These are phyloP conservation scores for Zhuqinia jingwanae DNA, from an alignment of 2,888 invertebrate species.

Conservation along the genomic window DNA sequence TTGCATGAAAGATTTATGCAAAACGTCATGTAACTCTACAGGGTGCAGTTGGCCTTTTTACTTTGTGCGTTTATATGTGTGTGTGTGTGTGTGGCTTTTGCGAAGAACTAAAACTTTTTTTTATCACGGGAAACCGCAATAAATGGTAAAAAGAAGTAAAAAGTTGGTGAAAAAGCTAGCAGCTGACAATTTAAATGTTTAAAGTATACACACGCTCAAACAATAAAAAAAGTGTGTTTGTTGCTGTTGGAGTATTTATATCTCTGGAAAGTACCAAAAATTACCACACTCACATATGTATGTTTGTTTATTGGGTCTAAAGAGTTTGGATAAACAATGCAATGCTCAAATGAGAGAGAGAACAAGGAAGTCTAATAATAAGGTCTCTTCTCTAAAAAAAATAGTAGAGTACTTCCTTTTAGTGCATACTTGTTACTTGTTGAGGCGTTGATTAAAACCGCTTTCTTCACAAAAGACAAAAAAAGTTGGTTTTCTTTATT, in stretches of 20 bases:
- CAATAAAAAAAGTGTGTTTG: background rate
- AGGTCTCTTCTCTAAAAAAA: constrained; percentile 2
- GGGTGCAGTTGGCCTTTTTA: constrained; percentile 38
- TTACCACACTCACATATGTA: background rate
- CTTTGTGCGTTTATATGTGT: background rate
- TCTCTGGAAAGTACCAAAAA: background rate
- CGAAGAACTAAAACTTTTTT: constrained; percentile 21
- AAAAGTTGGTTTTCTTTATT: background rate
- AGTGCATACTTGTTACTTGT: constrained; percentile 16
- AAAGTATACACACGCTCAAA: constrained; percentile 16
- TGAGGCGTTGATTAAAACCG: constrained; percentile 47
- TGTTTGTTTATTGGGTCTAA: background rate
- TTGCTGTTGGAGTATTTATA: no score
- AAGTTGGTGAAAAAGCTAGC: background rate
- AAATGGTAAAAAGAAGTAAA: background rate
- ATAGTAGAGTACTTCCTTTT: background rate
- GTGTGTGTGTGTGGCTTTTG: no score
- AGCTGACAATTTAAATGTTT: constrained; percentile 9
- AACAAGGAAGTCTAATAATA: background rate
- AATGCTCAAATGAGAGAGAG: background rate
- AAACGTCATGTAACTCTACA: constrained; percentile 35
- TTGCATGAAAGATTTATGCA: constrained; percentile 29
- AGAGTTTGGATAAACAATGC: background rate
- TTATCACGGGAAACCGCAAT: background rate
- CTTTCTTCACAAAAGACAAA: constrained; percentile 22